phyloP scores from a whole-genome alignment of 2,888 invertebrate genomes.

The Mellilla xanthometata region DNA sequence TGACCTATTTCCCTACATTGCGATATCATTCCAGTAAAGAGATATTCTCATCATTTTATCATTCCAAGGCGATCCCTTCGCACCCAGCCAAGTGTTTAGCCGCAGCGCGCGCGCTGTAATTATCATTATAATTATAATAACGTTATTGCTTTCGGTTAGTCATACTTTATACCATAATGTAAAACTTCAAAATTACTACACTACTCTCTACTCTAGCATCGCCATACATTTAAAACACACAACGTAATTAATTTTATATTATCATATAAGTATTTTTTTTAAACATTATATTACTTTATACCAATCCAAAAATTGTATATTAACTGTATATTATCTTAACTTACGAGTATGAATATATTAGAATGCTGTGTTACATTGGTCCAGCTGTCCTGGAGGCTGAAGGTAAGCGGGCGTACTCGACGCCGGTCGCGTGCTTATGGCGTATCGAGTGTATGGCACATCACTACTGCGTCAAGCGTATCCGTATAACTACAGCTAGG shows the following conservation, averaged over 20 bases:
- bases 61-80: slow-evolving; percentile 8
- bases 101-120: slow-evolving; percentile 71
- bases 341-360: slow-evolving; percentile 44
- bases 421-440: slow-evolving; percentile 52
- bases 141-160: slow-evolving; percentile 80
- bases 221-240: slow-evolving; percentile 78
- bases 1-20: too few species aligned
- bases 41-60: slow-evolving; percentile 7
- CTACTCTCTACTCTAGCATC: slow-evolving; percentile 79
- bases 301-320: slow-evolving; percentile 78
- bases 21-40: too few species aligned
- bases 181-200: slow-evolving; percentile 80
- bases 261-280: slow-evolving; percentile 46
- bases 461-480: slow-evolving; percentile 67
- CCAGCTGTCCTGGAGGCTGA: slow-evolving; percentile 69
- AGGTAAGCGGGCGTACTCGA: slow-evolving; percentile 40
- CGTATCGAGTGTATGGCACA: slow-evolving; percentile 69
- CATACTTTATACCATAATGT: slow-evolving; percentile 52
- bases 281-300: slow-evolving; percentile 65
- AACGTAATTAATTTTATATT: slow-evolving; percentile 50
- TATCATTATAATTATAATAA: slow-evolving; percentile 53
- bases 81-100: slow-evolving; percentile 18
- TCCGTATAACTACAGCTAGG: slow-evolving; percentile 60
- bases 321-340: slow-evolving; percentile 54
- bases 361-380: slow-evolving; percentile 67